These are phyloP conservation scores for Oedothorax gibbosus DNA, from an alignment of 1,140 invertebrate genomes.

Conservation along the genomic window DNA sequence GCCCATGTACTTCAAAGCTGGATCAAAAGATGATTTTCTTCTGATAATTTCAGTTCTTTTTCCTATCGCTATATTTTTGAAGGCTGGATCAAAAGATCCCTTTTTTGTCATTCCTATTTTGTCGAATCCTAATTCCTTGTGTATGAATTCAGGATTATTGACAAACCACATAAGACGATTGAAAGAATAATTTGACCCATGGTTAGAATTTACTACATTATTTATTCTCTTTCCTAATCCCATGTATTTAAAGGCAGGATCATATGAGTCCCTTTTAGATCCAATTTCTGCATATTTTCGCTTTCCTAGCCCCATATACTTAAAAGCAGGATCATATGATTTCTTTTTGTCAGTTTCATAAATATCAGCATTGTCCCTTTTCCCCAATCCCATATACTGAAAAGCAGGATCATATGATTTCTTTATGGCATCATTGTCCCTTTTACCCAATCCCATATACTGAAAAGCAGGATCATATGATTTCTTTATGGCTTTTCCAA, in stretches of 20 bases:
- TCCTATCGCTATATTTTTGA: slow-evolving; percentile 24
- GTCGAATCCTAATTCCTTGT: slow-evolving; percentile 19
- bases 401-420: slow-evolving; percentile 26
- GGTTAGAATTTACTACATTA: not conserved
- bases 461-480: slow-evolving; percentile 42
- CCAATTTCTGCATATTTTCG: not conserved
- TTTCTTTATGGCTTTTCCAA: no score
- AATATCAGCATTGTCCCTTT: not conserved
- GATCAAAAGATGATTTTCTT: not conserved
- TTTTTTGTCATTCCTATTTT: not conserved
- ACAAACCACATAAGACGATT: not conserved
- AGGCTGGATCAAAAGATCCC: slow-evolving; percentile 1
- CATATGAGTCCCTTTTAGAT: not conserved
- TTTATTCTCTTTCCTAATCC: slow-evolving; percentile 18
- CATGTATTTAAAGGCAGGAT: slow-evolving; percentile 27
- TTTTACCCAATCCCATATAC: slow-evolving; percentile 30
- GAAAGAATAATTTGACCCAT: not conserved
- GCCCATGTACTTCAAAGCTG: slow-evolving; percentile 32
- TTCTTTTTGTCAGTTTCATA: slow-evolving; percentile 27
- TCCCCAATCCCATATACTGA: slow-evolving; percentile 37
- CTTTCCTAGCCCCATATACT: slow-evolving; percentile 36
- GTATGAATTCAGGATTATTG: slow-evolving; percentile 5
- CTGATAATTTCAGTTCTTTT: not conserved
- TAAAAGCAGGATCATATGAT: slow-evolving; percentile 29
- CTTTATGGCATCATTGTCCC: not conserved